Percentiles rank a stretch among this genome's conserved stretches.
Evolutionary conservation across 2,888 invertebrate genomes (phyloP).

Genomic region (Ormyrus nitidulus): DNA sequence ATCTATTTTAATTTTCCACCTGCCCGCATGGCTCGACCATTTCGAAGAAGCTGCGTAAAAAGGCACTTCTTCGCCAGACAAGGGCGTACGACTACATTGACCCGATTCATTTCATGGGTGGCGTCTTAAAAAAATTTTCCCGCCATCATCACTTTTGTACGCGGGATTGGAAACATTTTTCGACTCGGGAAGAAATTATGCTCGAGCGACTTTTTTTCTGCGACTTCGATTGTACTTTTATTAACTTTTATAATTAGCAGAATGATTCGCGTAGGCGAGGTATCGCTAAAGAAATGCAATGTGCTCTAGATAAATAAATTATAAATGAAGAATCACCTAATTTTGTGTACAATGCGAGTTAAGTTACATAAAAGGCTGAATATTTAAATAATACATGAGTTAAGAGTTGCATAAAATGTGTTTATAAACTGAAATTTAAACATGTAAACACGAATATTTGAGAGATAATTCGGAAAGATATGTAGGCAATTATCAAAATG

Average conservation of each 20-base stretch:
- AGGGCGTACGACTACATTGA: constrained; percentile 65
- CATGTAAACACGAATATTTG: constrained; percentile 11
- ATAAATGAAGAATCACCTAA: neutral
- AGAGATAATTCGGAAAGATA: neutral
- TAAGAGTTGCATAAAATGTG: no score
- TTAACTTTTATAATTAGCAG: no score
- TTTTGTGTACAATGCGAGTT: neutral
- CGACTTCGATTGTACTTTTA: no score
- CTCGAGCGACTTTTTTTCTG: no score
- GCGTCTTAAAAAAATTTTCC: constrained; percentile 37
- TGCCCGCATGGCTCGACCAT: constrained; percentile 46
- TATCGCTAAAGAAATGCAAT: no score
- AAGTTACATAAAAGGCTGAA: constrained; percentile 15
- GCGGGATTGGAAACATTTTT: no score
- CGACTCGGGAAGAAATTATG: no score
- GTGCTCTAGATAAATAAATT: no score
- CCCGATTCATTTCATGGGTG: constrained; percentile 59
- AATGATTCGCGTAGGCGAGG: no score
- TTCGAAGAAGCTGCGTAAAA: constrained; percentile 58
- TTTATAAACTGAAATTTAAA: neutral
- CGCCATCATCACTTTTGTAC: neutral
- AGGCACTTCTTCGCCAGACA: constrained; percentile 49
- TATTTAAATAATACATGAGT: no score
- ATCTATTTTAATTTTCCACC: constrained; percentile 40
- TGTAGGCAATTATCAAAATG: no score